Evolutionary conservation across 2,888 invertebrate species (phyloP), one percentile per base, ranked within the genome.

Genomic region (Trichacis sp.): DNA sequence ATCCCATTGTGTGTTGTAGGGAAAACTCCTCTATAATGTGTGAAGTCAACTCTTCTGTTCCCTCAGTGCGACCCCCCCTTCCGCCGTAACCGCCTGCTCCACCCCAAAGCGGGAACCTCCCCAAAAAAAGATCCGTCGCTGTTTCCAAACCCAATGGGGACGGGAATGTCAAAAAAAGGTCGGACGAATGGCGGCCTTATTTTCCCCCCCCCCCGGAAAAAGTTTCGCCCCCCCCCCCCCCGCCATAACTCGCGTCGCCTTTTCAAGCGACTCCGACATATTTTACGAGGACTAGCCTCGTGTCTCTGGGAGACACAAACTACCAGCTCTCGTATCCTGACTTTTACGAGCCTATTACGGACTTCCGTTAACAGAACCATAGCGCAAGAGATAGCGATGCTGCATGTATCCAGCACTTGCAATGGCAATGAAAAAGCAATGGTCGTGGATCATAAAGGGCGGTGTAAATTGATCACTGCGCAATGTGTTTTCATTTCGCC

Each of bases 311-410:
- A 33, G 40, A 62, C 63, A 33, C 62, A 51, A 57, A 65, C 59
- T 54, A 69, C 68, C 53, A 61, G 46, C 61, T 47, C 63, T 65
- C 54, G 69, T 69, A 70, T 70, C 65, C 66, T 60, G 52, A 64
- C 68, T 71, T 77, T 77, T 76, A 76, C 71, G 72, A 72, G 70
- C 60, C 73, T 72, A 71, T 77, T 73, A 73, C 72, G 73, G 71
- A 71, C 68, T 76, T 73, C 72, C 71, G 71, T 72, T 74, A 69
- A 70, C 70, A 65, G 66, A 68, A 73, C 67, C 66, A 74, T 73
- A 67, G 69, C 63, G 46, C 57, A 43, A n/a, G 59, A 69, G 72
- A 71, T 69, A 71, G 57, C 36, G 59, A 51, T 38, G 24, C 18
- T 19, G 19, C 36, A 49, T 50, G 17, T 24, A 20, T 45, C 45